Evolutionary conservation across 2,888 invertebrate species (phyloP), one percentile per base, ranked within the genome.

Genomic region (Luperina testacea): DNA sequence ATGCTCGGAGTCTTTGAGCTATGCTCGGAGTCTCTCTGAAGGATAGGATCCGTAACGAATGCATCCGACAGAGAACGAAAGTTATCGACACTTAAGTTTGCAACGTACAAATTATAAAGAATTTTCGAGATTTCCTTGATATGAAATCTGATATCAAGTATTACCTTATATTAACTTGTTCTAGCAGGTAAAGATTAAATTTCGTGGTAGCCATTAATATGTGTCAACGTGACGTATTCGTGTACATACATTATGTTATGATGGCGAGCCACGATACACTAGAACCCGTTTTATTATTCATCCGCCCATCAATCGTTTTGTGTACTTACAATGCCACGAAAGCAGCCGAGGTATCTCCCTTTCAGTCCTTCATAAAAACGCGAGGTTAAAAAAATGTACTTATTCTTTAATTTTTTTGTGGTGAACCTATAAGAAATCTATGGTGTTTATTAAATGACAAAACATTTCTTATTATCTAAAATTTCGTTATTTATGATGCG

Each of bases 261-360:
- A 82, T 78, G 82, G 77, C 69, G 65, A 72, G 78, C 63, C 69
- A 59, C 65, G 73, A 84, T 85, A 88, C 80, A 81, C 78, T 84
- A 72, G 87, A 84, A 87, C 80, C 78, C 78, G 77, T 87, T 88
- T 88, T 90, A 90, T 89, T 90, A 91, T 91, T 88, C 85, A 89
- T 77, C 32, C 71, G 74, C 61, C 80, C 73, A 81, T 83, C 82
- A 84, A 83, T 85, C 76, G 75, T 71, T 79, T 61, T 80, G 72
- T 77, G 69, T 59, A 70, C 27, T 42, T 70, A 81, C 77, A 83
- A 80, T 72, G 69, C 53, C 63, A 68, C 59, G 32, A 81, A 69
- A 53, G 67, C 68, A 61, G 69, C 65, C 32, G 48, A 77, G 75
- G 64, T 32, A 57, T 68, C 51, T 48, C 63, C 72, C 63, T 72